phyloP scores from a whole-genome alignment of 2,797 vertebrate genomes.

The Ambastaia sidthimunki region DNA sequence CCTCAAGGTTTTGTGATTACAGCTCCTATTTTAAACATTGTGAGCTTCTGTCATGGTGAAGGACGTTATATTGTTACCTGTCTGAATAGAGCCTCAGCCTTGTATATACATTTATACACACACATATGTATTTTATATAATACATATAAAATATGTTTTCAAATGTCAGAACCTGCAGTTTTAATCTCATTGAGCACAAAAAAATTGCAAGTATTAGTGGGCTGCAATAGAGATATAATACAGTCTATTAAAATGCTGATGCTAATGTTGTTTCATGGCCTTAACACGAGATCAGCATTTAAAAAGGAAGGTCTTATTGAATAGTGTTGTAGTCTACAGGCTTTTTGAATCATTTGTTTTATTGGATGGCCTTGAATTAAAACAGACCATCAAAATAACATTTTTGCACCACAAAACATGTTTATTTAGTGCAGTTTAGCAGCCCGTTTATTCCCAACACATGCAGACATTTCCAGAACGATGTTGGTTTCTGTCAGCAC shows the following conservation, averaged over 20 bases:
- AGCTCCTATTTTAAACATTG: constrained; percentile 12
- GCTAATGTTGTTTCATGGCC: not conserved
- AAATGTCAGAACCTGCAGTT: too few species aligned
- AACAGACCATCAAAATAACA: constrained; percentile 2
- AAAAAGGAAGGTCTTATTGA: constrained; percentile 33
- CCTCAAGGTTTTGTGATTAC: constrained; percentile 9
- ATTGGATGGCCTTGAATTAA: constrained; percentile 24
- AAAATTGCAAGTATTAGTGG: too few species aligned
- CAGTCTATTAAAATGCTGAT: not conserved
- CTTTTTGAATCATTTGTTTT: constrained; percentile 17
- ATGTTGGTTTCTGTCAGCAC: not conserved
- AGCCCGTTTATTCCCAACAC: not conserved
- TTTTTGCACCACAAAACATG: constrained; percentile 5
- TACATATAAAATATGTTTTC: not conserved
- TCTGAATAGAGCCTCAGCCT: constrained; percentile 19
- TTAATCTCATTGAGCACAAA: too few species aligned
- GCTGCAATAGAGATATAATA: too few species aligned
- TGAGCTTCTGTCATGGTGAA: constrained; percentile 7
- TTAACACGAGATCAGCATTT: not conserved
- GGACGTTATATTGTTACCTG: constrained; percentile 35
- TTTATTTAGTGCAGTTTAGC: not conserved
- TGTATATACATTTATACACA: not conserved
- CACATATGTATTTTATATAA: not conserved
- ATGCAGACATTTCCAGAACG: not conserved
- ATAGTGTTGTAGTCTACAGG: not conserved